Percentiles rank a stretch among this genome's conserved stretches.
phyloP scores from a whole-genome alignment of 1,140 invertebrate genomes.

The Tetragnatha versicolor region DNA sequence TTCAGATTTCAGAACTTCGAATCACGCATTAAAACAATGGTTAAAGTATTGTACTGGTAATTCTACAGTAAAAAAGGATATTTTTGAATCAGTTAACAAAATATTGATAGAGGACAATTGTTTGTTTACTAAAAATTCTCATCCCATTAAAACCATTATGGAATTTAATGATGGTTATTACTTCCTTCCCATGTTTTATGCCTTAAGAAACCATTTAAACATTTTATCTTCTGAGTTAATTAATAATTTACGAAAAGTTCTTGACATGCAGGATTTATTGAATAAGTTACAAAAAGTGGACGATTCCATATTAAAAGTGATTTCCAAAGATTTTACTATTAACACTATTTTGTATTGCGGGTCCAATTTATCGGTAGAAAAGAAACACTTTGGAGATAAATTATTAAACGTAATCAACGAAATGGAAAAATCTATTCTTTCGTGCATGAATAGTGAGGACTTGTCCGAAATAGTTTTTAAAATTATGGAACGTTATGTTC shows the following conservation, averaged over 20 bases:
- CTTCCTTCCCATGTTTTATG: constrained; percentile 8
- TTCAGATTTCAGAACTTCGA: neutral
- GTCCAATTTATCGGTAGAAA: neutral
- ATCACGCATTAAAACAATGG: constrained; percentile 2
- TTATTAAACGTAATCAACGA: neutral
- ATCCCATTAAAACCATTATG: constrained; percentile 22
- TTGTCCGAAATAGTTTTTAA: neutral
- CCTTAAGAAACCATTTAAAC: neutral
- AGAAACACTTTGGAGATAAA: neutral
- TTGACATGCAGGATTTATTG: neutral
- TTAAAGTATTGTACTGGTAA: neutral
- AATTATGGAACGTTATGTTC: neutral
- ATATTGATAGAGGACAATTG: neutral
- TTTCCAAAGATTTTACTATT: constrained; percentile 3
- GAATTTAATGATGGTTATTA: constrained; percentile 1
- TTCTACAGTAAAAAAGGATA: neutral
- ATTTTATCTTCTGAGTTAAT: neutral
- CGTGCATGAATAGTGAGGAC: neutral
- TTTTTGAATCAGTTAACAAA: neutral
- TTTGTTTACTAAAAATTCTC: neutral
- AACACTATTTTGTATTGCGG: constrained; percentile 24
- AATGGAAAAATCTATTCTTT: neutral
- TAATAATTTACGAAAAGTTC: neutral
- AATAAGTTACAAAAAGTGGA: neutral
- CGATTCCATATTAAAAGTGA: neutral